phyloP scores from a whole-genome alignment of 2,113 vertebrate genomes.

The Scytalopus superciliaris region DNA sequence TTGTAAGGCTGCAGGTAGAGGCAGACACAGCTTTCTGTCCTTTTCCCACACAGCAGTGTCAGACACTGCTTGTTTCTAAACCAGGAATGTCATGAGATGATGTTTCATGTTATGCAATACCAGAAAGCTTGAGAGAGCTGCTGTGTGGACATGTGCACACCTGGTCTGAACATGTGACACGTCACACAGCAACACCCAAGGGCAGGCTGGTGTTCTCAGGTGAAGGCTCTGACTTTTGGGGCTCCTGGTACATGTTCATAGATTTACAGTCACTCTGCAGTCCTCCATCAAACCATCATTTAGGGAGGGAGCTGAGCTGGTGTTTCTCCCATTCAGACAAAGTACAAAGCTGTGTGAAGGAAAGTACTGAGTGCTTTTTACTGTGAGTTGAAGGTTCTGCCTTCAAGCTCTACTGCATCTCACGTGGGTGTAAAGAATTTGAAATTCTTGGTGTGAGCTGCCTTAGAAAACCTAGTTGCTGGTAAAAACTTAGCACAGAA shows the following conservation, averaged over 20 bases:
- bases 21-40: background rate
- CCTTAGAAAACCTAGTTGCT: conserved; percentile 17
- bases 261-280: background rate
- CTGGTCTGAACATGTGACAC: fast-evolving
- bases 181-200: background rate
- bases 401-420: background rate
- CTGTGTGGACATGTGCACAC: background rate
- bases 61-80: background rate
- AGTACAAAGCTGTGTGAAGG: background rate
- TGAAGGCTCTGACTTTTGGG: background rate
- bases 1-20: background rate
- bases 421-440: background rate
- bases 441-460: background rate
- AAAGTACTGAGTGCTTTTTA: background rate
- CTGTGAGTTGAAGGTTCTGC: background rate
- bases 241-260: background rate
- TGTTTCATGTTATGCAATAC: background rate
- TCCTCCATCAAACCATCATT: background rate
- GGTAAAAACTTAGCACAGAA: background rate
- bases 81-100: background rate
- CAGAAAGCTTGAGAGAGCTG: background rate
- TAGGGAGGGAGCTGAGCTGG: background rate
- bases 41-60: background rate
- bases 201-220: background rate
- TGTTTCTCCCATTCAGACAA: background rate